Evolutionary conservation across 2,797 vertebrate species (phyloP), one percentile per base, ranked within the genome.

Genomic region (Rhinogobio ventralis): DNA sequence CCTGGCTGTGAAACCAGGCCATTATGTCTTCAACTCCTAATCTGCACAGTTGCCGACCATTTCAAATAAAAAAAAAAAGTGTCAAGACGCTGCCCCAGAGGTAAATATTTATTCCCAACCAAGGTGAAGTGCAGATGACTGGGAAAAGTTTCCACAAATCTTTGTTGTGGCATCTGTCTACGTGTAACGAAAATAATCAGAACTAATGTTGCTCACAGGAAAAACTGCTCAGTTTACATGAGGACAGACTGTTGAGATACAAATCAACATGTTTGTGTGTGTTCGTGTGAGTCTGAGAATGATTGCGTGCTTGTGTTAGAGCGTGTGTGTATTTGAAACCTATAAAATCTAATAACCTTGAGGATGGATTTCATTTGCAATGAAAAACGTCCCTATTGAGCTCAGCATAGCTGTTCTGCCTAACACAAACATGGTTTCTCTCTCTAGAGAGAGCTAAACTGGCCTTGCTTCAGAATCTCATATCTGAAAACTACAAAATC

Each of bases 341-440:
- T 87, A 72, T 72, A 88, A 90, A 90, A 69, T 75, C 25, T 3
- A 85, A 85, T 79, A 84, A 84, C 87, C 75, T 72, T 19, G 51
- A 88, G 89, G 90, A 91, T 91, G 79, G 20, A 91, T 93, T 89
- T 93, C 74, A 89, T 72, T 53, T 92, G 92, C 90, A 91, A 92
- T 82, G 73, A 91, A 90, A 88, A 87, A 87, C 79, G 57, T 90
- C 74, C 85, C 85, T 76, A 57, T 69, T 79, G 87, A 82, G 74
- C 79, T 84, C 68, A 86, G 89, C 84, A 90, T 84, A 90, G 88
- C 88, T 93, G 60, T 81, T 89, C 85, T 83, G 45, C 91, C 88
- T 85, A 94, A 94, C 86, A 93, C 89, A 94, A 94, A 94, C 91
- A 94, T 76, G 5, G 1, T 28, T 64, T 81, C 82, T 67, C 20